These are phyloP conservation scores for Drosophila oshimai DNA, from an alignment of 1,140 invertebrate species.

Conservation along the genomic window DNA sequence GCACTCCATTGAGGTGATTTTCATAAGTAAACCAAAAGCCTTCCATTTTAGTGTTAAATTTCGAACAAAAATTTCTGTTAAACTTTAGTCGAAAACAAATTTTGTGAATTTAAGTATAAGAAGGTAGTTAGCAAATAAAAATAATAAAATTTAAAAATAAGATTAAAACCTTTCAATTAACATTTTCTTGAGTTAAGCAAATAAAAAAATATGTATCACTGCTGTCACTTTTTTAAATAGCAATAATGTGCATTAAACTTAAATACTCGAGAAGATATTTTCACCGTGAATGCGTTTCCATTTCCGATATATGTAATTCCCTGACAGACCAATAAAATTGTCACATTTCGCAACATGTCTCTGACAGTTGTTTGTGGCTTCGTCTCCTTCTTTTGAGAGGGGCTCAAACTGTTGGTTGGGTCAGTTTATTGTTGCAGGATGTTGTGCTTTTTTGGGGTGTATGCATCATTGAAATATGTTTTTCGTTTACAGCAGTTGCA, in stretches of 20 bases:
- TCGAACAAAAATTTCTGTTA: too few species aligned
- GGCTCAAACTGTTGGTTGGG: conserved; percentile 39
- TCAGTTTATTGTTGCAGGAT: conserved; percentile 47
- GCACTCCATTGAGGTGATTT: too few species aligned
- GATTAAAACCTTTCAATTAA: too few species aligned
- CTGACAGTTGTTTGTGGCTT: conserved; percentile 56
- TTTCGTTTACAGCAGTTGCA: conserved; percentile 44
- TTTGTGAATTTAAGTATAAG: too few species aligned
- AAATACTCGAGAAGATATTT: neutral
- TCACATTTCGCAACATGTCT: conserved; percentile 64
- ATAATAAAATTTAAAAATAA: too few species aligned
- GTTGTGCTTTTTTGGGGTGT: conserved; percentile 55
- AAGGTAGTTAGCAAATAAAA: too few species aligned
- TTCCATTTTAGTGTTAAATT: too few species aligned
- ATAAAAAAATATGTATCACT: too few species aligned
- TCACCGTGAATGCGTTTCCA: neutral
- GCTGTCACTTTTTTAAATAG: neutral
- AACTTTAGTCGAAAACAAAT: too few species aligned
- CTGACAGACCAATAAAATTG: conserved; percentile 69
- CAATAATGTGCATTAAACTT: neutral
- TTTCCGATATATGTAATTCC: conserved; percentile 29
- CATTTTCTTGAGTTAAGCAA: too few species aligned
- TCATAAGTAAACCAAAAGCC: too few species aligned
- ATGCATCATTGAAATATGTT: conserved; percentile 72
- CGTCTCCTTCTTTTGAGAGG: conserved; percentile 20